Evolutionary conservation across 2,113 vertebrate species (phyloP).

Genomic region (Daboia siamensis): DNA sequence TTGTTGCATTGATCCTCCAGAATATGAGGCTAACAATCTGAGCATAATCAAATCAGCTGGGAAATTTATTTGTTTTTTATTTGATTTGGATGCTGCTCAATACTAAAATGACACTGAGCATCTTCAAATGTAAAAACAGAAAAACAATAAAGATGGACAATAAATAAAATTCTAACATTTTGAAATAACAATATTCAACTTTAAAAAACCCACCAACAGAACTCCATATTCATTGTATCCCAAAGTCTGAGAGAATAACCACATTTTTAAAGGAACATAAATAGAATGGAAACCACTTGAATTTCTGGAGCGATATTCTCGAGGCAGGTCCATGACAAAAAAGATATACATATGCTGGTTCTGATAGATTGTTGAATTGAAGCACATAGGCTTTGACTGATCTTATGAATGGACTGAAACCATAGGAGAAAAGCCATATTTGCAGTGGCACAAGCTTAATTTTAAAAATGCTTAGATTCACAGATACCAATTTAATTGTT

Average conservation of each 20-base stretch:
- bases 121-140: neutral
- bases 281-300: neutral
- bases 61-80: neutral
- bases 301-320: neutral
- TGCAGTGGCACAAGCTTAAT: neutral
- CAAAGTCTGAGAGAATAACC: neutral
- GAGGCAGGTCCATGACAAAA: neutral
- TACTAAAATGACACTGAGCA: neutral
- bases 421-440: neutral
- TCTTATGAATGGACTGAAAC: neutral
- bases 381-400: neutral
- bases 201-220: neutral
- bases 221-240: neutral
- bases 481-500: neutral
- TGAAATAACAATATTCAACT: neutral
- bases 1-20: neutral
- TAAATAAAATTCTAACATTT: neutral
- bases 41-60: neutral
- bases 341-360: neutral
- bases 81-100: slow-evolving; percentile 16
- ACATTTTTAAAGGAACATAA: neutral
- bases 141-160: neutral
- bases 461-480: neutral
- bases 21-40: neutral
- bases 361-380: neutral